These are phyloP conservation scores for Ashinkailepas kermadecensis DNA, from an alignment of 2,888 invertebrate genomes.

Conservation along the genomic window DNA sequence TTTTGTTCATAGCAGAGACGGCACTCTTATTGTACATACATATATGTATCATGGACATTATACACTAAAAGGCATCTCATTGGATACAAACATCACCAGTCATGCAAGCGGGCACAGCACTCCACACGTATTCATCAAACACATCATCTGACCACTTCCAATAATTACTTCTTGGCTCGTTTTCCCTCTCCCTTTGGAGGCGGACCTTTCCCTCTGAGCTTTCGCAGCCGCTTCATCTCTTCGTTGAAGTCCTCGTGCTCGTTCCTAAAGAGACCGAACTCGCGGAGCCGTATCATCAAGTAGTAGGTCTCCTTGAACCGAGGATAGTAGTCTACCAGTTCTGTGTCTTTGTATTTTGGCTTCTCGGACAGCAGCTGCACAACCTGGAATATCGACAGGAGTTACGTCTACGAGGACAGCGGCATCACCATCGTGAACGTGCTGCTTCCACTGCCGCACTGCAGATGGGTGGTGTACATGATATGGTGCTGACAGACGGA, in stretches of 20 bases:
- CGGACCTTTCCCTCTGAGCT: conserved; percentile 62
- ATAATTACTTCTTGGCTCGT: not conserved
- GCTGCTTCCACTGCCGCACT: too few relatives aligned
- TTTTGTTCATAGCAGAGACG: too few relatives aligned
- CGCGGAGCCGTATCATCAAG: conserved; percentile 62
- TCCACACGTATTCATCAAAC: too few relatives aligned
- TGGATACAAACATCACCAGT: too few relatives aligned
- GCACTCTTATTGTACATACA: too few relatives aligned
- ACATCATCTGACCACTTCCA: too few relatives aligned
- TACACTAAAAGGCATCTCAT: too few relatives aligned
- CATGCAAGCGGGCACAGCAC: too few relatives aligned
- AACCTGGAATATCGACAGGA: conserved; percentile 42
- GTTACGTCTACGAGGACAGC: not conserved
- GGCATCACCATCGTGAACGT: conserved; percentile 42
- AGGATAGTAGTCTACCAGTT: conserved; percentile 76
- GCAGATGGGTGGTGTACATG: too few relatives aligned
- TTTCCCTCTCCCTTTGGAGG: conserved; percentile 6
- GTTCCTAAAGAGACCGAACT: conserved; percentile 47
- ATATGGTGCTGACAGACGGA: too few relatives aligned
- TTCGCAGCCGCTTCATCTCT: conserved; percentile 69
- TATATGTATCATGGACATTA: too few relatives aligned
- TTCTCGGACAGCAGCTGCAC: conserved; percentile 66
- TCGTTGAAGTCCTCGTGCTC: conserved; percentile 85
- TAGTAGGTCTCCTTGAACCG: conserved; percentile 66
- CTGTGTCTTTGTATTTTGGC: conserved; percentile 63